These are phyloP conservation scores for Labeo calbasu DNA, from an alignment of 2,797 vertebrate genomes.

Conservation along the genomic window DNA sequence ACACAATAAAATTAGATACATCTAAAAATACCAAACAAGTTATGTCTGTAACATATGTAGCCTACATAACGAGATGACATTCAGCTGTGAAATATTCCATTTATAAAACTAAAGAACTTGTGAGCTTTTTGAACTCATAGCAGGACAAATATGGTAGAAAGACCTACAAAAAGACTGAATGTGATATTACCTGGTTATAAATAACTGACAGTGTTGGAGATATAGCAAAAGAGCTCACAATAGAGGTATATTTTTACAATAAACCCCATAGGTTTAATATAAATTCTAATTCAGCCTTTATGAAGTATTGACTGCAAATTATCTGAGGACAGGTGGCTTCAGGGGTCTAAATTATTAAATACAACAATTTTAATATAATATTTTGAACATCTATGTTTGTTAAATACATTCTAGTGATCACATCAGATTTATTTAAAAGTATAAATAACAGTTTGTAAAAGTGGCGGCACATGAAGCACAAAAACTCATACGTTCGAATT, in stretches of 20 bases:
- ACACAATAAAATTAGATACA: background rate
- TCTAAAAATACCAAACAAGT: background rate
- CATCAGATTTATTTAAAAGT: background rate
- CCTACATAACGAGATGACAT: background rate
- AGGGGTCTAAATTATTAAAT: background rate
- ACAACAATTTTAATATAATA: background rate
- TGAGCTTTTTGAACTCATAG: background rate
- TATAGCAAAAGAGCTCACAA: background rate
- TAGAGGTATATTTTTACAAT: background rate
- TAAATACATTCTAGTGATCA: background rate
- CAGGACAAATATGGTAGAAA: background rate
- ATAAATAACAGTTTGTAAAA: background rate
- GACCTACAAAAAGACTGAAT: background rate
- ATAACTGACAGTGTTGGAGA: background rate
- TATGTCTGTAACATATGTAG: background rate
- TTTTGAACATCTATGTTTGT: no score
- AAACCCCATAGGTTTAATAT: background rate
- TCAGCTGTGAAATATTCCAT: background rate
- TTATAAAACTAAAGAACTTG: background rate
- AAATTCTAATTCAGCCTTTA: background rate
- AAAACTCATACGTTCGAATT: background rate
- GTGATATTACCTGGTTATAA: background rate
- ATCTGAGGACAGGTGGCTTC: background rate
- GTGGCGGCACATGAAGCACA: background rate
- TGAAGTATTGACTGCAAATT: background rate